Percentiles rank a stretch among this genome's conserved stretches.
Conservation (phyloP, 2,797 vertebrate species). For the Linurgus olivaceus region DNA sequence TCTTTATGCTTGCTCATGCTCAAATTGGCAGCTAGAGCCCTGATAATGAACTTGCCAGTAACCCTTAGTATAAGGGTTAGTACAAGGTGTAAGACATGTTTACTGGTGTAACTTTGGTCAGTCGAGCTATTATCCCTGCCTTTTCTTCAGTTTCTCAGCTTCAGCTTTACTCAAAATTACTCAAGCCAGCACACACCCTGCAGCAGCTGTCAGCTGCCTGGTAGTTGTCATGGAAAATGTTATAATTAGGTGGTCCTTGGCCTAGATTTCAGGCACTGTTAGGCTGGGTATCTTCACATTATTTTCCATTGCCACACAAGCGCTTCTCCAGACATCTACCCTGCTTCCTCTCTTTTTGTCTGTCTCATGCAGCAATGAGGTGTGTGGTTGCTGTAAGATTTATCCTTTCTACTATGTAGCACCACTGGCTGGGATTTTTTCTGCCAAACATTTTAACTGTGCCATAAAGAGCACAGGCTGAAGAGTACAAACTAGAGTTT, state of each 20-base stretch:
- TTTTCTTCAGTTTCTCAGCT: background rate
- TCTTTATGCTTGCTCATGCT: background rate
- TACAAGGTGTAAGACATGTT: background rate
- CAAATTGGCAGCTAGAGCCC: background rate
- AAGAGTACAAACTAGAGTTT: background rate
- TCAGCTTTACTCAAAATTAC: background rate
- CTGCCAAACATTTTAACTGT: background rate
- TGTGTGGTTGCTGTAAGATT: background rate
- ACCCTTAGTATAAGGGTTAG: background rate
- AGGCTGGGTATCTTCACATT: background rate
- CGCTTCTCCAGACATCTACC: background rate
- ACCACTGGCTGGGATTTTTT: background rate
- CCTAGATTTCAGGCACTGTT: constrained; percentile 12
- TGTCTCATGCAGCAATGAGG: background rate
- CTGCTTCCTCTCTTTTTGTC: background rate
- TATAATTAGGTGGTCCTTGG: constrained; percentile 6
- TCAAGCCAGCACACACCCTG: background rate
- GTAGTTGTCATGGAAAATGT: constrained; percentile 21
- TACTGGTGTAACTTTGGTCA: background rate
- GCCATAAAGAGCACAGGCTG: background rate
- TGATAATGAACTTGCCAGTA: background rate
- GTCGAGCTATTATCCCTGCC: background rate
- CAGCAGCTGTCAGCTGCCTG: constrained; percentile 38
- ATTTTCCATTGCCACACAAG: background rate
- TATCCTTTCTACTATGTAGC: background rate